These are phyloP conservation scores for Andricus grossulariae DNA, from an alignment of 1,140 invertebrate species.

Conservation along the genomic window DNA sequence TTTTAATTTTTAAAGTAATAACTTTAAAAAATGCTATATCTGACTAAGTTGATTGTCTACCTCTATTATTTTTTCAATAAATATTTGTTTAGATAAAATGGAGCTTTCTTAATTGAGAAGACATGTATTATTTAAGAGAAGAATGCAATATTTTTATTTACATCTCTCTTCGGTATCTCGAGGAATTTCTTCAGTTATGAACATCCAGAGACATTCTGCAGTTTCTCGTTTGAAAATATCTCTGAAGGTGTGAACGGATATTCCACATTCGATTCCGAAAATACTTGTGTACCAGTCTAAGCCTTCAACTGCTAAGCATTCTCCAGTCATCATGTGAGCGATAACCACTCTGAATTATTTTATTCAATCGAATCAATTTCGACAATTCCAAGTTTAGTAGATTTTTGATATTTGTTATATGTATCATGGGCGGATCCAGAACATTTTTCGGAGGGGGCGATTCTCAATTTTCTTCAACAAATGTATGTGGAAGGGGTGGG, in stretches of 20 bases:
- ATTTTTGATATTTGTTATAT: no score
- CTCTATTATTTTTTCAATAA: not conserved
- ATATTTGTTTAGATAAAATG: not conserved
- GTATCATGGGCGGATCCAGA: no score
- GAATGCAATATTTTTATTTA: not conserved
- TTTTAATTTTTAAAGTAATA: no score
- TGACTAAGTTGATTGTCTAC: not conserved
- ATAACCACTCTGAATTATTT: constrained; percentile 44
- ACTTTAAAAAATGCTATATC: no score
- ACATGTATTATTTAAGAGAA: no score
- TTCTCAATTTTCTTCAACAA: no score
- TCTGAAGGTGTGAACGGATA: constrained; percentile 48
- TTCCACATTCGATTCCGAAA: constrained; percentile 46
- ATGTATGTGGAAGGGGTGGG: no score
- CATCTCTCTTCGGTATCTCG: not conserved
- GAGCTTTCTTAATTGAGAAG: no score
- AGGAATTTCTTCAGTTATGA: constrained; percentile 28
- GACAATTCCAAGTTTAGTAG: no score
- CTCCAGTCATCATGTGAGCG: constrained; percentile 49
- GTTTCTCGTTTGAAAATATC: constrained; percentile 45
- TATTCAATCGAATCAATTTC: no score
- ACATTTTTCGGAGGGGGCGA: no score
- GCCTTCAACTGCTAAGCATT: constrained; percentile 45
- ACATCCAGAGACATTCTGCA: constrained; percentile 48
- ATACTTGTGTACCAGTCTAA: constrained; percentile 43